Evolutionary conservation across 2,888 invertebrate genomes (phyloP).

Genomic region (Drosophila fungiperda): DNA sequence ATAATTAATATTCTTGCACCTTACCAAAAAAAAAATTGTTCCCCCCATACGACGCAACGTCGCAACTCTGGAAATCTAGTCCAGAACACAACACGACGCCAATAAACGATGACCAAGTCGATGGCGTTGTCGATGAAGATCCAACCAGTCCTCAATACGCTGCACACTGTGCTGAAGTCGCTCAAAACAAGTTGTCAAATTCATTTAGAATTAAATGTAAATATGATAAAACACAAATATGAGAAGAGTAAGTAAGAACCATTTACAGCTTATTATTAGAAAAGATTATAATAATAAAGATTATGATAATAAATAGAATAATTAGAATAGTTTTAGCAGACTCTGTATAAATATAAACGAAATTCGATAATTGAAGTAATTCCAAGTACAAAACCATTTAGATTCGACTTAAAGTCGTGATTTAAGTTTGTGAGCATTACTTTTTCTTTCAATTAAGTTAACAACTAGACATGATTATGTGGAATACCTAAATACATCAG

Average conservation of each 20-base stretch:
- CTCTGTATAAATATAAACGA: background rate
- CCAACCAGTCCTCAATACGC: constrained; percentile 8
- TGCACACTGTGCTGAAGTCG: constrained; percentile 31
- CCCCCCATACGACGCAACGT: constrained; percentile 46
- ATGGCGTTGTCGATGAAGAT: constrained; percentile 9
- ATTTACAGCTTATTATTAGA: background rate
- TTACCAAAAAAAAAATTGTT: constrained; percentile 65
- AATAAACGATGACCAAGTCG: constrained; percentile 1
- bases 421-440: background rate
- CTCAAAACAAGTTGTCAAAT: constrained; percentile 1
- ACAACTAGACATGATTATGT: background rate
- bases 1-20: constrained; percentile 85
- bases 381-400: too few relatives aligned
- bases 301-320: too few relatives aligned
- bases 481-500: background rate
- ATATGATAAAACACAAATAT: background rate
- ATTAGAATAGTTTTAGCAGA: background rate
- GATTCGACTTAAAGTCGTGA: background rate
- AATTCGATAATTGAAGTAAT: background rate
- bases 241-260: background rate
- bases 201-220: background rate
- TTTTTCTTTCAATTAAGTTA: background rate
- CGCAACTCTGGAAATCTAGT: constrained; percentile 25
- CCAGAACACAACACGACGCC: constrained; percentile 8
- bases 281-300: background rate